Evolutionary conservation across 2,113 vertebrate genomes (phyloP), one percentile per base, ranked within the genome.

Genomic region (Vulpes ferrilata): DNA sequence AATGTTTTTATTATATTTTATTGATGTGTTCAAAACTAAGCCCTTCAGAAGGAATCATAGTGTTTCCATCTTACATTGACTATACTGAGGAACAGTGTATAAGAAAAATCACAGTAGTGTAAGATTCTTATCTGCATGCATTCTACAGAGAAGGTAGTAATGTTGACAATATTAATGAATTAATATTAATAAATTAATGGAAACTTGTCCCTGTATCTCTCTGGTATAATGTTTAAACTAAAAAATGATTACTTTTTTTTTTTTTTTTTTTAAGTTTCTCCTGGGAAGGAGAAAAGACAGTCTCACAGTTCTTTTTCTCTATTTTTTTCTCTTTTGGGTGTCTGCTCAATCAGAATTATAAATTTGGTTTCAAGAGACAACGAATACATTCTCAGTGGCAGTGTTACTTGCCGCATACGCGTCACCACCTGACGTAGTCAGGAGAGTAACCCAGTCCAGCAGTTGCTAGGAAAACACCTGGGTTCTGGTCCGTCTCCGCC

Each of bases 1-100:
- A 22, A 32, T 57, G 48, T 78, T 91, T 90, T 84, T 65, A 76
- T 96, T 60, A 89, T 85, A 48, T 60, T 80, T 87, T 79, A 80
- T 55, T 73, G 32, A 64, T 59, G 69, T 25, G 17, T 86, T 96
- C 78, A 88, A 83, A 97, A 59, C 13, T 43, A 83, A 93, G n/a
- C 12, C 19, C 22, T 78, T 94, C 13, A 48, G 88, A 89, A 90
- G 30, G 74, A 94, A 91, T 85, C 57, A 69, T 74, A 30, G 5
- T 87, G 35, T 35, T 71, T 94, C 51, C 38, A 76, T 59, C 6
- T 88, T 71, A 10, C 55, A 30, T 2, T 76, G 30, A 88, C 69
- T 57, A n/a, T 53, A n/a, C 51, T 88, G 88, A 96, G 43, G n/a
- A 86, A 65, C 7, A 81, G 5, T 80, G 57, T 69, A 4, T 74